These are phyloP conservation scores for Cantharis lateralis DNA, from an alignment of 2,888 invertebrate genomes.

Conservation along the genomic window DNA sequence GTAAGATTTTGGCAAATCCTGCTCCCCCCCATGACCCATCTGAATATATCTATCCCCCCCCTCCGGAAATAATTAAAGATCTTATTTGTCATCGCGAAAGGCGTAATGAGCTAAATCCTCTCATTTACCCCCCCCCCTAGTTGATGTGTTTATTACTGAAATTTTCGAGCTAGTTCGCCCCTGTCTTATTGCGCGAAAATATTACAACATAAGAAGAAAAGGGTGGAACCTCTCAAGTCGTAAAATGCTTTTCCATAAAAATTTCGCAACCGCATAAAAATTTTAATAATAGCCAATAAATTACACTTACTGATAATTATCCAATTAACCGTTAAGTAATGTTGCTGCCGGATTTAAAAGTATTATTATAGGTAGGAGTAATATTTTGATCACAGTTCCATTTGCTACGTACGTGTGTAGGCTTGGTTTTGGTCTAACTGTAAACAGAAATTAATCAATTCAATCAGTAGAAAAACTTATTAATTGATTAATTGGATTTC, in stretches of 20 bases:
- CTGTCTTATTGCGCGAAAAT: no score
- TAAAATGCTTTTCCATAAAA: not conserved
- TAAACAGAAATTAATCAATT: not conserved
- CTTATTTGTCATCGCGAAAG: no score
- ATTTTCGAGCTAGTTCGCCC: no score
- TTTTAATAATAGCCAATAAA: not conserved
- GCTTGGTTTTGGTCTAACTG: not conserved
- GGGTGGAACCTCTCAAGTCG: not conserved
- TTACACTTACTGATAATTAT: not conserved
- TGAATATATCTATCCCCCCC: no score
- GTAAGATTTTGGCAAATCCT: no score
- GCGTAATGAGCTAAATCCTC: no score
- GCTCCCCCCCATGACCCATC: no score
- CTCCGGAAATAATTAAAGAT: no score
- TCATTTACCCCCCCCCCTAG: no score
- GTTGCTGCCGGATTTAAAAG: not conserved
- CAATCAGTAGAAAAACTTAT: not conserved
- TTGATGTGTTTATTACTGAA: no score
- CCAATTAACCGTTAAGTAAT: not conserved
- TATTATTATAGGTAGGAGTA: not conserved
- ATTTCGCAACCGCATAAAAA: not conserved
- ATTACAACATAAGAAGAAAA: not conserved
- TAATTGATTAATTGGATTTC: not conserved
- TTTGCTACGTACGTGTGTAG: not conserved
- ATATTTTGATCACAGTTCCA: not conserved